A percentile compares a stretch with the other conserved stretches of the same genome.
These are phyloP conservation scores for Australoheros facetus DNA, from an alignment of 2,797 vertebrate species.

Conservation along the genomic window DNA sequence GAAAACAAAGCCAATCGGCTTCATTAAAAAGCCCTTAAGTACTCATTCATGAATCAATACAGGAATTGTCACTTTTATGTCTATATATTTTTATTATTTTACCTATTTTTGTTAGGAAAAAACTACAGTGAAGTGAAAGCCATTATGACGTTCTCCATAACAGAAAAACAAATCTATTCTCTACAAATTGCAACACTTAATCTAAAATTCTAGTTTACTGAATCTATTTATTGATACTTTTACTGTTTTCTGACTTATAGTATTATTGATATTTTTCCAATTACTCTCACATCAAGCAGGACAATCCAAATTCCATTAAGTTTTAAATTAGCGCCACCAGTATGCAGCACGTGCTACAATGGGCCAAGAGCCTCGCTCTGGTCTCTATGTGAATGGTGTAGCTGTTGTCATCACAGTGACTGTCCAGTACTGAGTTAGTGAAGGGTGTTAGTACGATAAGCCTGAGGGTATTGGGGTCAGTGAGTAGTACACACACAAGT, in stretches of 20 bases:
- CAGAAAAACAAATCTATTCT: not conserved
- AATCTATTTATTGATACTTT: not conserved
- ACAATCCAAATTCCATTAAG: not conserved
- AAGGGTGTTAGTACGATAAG: slow-evolving; percentile 68
- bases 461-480: slow-evolving; percentile 82
- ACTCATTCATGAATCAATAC: not conserved
- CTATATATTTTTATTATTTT: not conserved
- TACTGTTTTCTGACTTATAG: too few species aligned
- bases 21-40: not conserved
- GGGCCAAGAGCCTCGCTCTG: not conserved
- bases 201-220: not conserved
- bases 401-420: not conserved
- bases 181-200: not conserved
- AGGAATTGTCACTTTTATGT: not conserved
- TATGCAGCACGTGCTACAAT: not conserved
- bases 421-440: slow-evolving; percentile 4
- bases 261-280: too few species aligned
- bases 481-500: slow-evolving; percentile 50
- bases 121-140: not conserved
- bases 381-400: not conserved
- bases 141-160: not conserved
- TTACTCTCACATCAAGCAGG: too few species aligned
- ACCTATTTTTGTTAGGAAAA: not conserved
- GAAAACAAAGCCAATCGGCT: not conserved
- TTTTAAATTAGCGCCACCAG: not conserved